Percentiles rank a stretch among this genome's conserved stretches.
Conservation (phyloP, 2,888 invertebrate genomes). For the Dioctria linearis region DNA sequence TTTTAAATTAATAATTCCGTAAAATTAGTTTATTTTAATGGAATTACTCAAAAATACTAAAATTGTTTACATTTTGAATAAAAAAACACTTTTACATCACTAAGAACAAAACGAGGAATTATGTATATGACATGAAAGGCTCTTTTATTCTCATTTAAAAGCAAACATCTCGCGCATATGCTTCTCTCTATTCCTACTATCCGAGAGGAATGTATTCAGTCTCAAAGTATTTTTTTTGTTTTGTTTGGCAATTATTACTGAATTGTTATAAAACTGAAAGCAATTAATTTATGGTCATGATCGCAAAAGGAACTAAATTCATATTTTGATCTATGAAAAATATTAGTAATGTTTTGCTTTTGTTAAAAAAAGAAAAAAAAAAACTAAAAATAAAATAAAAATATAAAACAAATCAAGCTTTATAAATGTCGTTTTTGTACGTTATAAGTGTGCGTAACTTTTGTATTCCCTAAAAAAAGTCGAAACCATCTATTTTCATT, state of each 20-base stretch:
- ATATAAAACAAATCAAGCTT: slow-evolving; percentile 4
- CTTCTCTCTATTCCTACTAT: too few species aligned
- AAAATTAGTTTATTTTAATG: too few species aligned
- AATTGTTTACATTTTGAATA: too few species aligned
- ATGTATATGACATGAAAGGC: too few species aligned
- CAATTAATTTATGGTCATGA: slow-evolving; percentile 8
- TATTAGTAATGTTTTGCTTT: background rate
- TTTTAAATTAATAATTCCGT: too few species aligned
- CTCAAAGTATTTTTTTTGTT: background rate
- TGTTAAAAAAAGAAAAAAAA: background rate
- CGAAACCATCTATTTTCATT: slow-evolving; percentile 3
- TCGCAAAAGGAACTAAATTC: background rate
- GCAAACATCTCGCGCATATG: too few species aligned
- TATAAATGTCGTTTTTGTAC: slow-evolving; percentile 35
- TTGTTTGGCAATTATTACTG: background rate
- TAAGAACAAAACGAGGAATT: too few species aligned
- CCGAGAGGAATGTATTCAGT: background rate
- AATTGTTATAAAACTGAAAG: slow-evolving; percentile 11
- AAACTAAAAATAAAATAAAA: slow-evolving; percentile 10
- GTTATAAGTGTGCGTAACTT: slow-evolving; percentile 29
- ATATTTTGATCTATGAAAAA: background rate
- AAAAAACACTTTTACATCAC: background rate
- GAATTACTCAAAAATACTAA: too few species aligned
- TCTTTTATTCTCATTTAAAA: too few species aligned
- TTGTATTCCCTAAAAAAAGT: background rate